A percentile compares a stretch with the other conserved stretches of the same genome.
These are phyloP conservation scores for Cephus runcator DNA, from an alignment of 2,888 invertebrate species.

Conservation along the genomic window DNA sequence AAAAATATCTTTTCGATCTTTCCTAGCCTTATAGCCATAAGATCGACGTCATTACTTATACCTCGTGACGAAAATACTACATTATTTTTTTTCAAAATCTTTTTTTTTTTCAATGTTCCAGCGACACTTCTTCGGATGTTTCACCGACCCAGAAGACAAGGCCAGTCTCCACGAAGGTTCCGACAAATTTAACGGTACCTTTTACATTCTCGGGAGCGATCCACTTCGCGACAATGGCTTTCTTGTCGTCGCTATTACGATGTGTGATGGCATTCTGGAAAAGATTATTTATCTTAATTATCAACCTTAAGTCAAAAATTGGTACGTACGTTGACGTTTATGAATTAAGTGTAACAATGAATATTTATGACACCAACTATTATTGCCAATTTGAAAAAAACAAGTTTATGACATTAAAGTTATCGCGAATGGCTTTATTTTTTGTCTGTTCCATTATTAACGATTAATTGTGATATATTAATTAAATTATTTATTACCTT, in stretches of 20 bases:
- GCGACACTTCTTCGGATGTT: not conserved
- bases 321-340: not conserved
- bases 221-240: not conserved
- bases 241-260: slow-evolving; percentile 2
- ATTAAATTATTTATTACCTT: not conserved
- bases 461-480: not conserved
- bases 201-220: not conserved
- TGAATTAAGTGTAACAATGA: too few species aligned
- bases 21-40: not conserved
- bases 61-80: too few species aligned
- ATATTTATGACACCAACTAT: too few species aligned
- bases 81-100: not conserved
- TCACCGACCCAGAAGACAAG: slow-evolving; percentile 9
- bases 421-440: too few species aligned
- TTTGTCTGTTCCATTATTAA: not conserved
- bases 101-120: not conserved
- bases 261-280: slow-evolving; percentile 15
- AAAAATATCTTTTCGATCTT: not conserved
- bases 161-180: slow-evolving; percentile 12
- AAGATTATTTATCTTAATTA: not conserved
- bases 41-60: not conserved
- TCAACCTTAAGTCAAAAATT: slow-evolving; percentile 11
- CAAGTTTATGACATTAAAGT: too few species aligned
- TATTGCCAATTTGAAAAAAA: too few species aligned
- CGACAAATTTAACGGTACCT: slow-evolving; percentile 4